Conservation (phyloP, 2,888 invertebrate species). For the Epirrhoe tristata region DNA sequence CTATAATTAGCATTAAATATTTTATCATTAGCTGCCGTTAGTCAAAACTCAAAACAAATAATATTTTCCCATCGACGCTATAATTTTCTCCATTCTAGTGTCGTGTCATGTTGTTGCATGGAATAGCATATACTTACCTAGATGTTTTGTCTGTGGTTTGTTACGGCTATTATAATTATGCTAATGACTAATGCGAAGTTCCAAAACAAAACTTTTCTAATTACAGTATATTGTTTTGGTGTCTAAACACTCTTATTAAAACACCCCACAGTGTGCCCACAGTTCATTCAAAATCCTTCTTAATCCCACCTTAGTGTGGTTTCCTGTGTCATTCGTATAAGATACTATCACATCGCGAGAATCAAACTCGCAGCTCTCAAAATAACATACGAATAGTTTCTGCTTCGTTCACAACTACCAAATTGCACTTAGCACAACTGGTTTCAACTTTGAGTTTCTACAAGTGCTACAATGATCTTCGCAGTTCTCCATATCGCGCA, state of each 20-base stretch:
- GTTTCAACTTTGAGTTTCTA: background rate
- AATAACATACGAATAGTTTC: background rate
- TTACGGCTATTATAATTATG: conserved; percentile 6
- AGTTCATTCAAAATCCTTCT: too few relatives aligned
- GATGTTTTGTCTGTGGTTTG: conserved; percentile 21
- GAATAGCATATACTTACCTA: conserved; percentile 14
- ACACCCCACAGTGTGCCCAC: too few relatives aligned
- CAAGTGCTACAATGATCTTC: background rate
- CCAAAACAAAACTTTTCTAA: too few relatives aligned
- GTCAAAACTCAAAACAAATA: conserved; percentile 34
- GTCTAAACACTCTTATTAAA: too few relatives aligned
- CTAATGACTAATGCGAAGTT: background rate
- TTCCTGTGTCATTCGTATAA: too few relatives aligned
- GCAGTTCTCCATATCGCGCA: background rate
- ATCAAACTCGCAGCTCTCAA: background rate
- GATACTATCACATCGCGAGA: too few relatives aligned
- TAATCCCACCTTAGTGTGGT: too few relatives aligned
- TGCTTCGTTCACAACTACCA: background rate
- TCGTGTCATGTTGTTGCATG: conserved; percentile 23
- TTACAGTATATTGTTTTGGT: too few relatives aligned
- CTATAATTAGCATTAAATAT: too few relatives aligned
- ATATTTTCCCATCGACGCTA: conserved; percentile 24
- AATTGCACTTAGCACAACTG: background rate
- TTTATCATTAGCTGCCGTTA: background rate
- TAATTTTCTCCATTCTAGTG: conserved; percentile 23